A percentile compares a stretch with the other conserved stretches of the same genome.
These are phyloP conservation scores for Helleia helle DNA, from an alignment of 2,888 invertebrate genomes.

Conservation along the genomic window DNA sequence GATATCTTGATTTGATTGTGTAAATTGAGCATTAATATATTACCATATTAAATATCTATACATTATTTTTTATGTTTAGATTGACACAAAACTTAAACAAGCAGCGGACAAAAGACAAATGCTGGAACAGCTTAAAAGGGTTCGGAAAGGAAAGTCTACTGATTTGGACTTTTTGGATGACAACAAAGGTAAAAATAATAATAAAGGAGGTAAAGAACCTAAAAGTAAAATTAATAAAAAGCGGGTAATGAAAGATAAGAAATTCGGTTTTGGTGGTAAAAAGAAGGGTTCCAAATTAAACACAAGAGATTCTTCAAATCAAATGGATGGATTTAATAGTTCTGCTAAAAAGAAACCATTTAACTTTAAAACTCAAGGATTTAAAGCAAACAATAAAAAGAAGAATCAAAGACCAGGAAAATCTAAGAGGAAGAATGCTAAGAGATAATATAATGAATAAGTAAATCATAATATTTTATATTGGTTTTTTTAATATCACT, in stretches of 20 bases:
- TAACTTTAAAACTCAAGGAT: constrained; percentile 53
- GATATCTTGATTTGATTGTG: no score
- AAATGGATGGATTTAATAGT: constrained; percentile 75
- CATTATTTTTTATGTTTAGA: constrained; percentile 69
- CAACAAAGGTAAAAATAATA: constrained; percentile 44
- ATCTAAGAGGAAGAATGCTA: constrained; percentile 57
- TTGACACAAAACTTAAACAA: constrained; percentile 87
- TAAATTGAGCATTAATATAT: no score
- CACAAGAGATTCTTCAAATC: constrained; percentile 84
- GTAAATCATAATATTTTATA: no score
- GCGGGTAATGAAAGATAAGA: constrained; percentile 83
- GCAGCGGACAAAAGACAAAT: constrained; percentile 93
- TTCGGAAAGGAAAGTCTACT: constrained; percentile 86
- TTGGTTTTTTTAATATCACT: no score
- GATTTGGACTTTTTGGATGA: constrained; percentile 88
- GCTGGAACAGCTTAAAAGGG: constrained; percentile 94
- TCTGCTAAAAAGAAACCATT: constrained; percentile 48
- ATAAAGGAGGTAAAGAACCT: constrained; percentile 30
- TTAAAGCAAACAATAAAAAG: constrained; percentile 48
- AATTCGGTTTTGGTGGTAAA: constrained; percentile 96
- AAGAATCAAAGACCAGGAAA: constrained; percentile 73
- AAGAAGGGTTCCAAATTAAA: constrained; percentile 93
- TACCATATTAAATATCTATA: not conserved
- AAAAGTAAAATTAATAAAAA: constrained; percentile 54
- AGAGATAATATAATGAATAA: constrained; percentile 36